Base-by-base conservation (phyloP, 2,888 invertebrate species). In the Dorcus hopei region DNA sequence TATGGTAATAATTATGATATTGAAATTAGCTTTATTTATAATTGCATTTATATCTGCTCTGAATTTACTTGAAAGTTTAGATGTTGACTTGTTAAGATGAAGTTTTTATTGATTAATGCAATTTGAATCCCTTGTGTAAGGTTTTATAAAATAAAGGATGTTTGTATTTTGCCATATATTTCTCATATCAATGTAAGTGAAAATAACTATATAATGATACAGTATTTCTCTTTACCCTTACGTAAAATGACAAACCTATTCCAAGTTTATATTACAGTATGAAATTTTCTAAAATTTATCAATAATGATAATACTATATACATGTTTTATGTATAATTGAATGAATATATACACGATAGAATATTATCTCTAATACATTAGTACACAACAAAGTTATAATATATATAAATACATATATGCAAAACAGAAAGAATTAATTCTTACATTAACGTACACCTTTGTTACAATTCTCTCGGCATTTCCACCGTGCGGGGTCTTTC, bases 151-250 rank as follows among this genome's bases (percentile, higher is more conserved):
- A 33, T 33, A 33, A 33, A 33, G 7, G 7, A 19, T 19, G 19
- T 51, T 41, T 4, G 14, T 39, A 40, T 49, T 62, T 62, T 66
- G 60, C 58, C 52, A 54, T 70, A 71, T 68, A 65, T 70, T 70
- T 66, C 62, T 68, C 65, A 67, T 72, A 70, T 69, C 65, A 71
- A 70, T 72, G 67, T 71, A 71, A 68, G 70, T 71, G 73, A 72
- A 74, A 75, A 73, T 75, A 74, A 65, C 69, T 72, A 33, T 33
- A 73, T 70, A 68, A 71, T 69, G 68, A 70, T 71, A 72, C 69
- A 72, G 67, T 68, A 71, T 69, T 68, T 69, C 69, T 67, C 68
- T 65, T 49, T 53, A 53, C 49, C 52, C 52, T 55, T 56, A 53
- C 23, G 33, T 48, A 53, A 45, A 50, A 59, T 55, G 55, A 59